phyloP scores from a whole-genome alignment of 2,797 vertebrate genomes.

The Lacerta agilis region DNA sequence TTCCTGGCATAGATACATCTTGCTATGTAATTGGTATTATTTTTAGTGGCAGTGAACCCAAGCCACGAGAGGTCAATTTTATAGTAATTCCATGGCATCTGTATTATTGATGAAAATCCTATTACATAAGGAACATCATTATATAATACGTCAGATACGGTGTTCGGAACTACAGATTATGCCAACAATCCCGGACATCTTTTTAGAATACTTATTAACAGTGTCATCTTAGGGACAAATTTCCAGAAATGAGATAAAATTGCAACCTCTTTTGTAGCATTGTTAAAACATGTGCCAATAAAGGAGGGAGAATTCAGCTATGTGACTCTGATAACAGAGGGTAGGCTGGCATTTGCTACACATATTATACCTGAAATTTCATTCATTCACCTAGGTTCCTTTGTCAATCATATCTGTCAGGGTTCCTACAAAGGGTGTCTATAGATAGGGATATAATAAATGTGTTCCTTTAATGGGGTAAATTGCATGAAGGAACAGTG shows the following conservation, averaged over 20 bases:
- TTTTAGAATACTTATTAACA: slow-evolving; percentile 60
- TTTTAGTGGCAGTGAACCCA: slow-evolving; percentile 23
- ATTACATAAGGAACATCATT: slow-evolving; percentile 67
- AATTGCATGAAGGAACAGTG: slow-evolving; percentile 9
- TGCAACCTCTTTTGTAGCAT: slow-evolving; percentile 26
- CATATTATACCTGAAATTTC: slow-evolving; percentile 30
- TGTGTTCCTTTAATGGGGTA: slow-evolving; percentile 3
- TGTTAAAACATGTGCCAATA: slow-evolving; percentile 37
- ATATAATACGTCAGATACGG: slow-evolving; percentile 57
- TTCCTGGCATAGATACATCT: slow-evolving; percentile 26
- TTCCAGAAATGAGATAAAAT: slow-evolving; percentile 52
- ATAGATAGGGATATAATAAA: neutral
- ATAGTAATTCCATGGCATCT: slow-evolving; percentile 53
- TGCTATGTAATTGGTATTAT: slow-evolving; percentile 39
- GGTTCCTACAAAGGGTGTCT: neutral
- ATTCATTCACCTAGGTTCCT: slow-evolving; percentile 27
- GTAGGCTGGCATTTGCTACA: slow-evolving; percentile 52
- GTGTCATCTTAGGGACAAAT: slow-evolving; percentile 51
- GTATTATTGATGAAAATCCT: slow-evolving; percentile 64
- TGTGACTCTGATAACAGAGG: slow-evolving; percentile 30
- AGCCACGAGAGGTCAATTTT: slow-evolving; percentile 47
- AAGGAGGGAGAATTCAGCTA: slow-evolving; percentile 19
- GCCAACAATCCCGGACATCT: slow-evolving; percentile 1
- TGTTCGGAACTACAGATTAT: slow-evolving; percentile 49
- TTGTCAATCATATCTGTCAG: slow-evolving; percentile 32